These are phyloP conservation scores for Clivina fossor DNA, from an alignment of 2,888 invertebrate species.

Conservation along the genomic window DNA sequence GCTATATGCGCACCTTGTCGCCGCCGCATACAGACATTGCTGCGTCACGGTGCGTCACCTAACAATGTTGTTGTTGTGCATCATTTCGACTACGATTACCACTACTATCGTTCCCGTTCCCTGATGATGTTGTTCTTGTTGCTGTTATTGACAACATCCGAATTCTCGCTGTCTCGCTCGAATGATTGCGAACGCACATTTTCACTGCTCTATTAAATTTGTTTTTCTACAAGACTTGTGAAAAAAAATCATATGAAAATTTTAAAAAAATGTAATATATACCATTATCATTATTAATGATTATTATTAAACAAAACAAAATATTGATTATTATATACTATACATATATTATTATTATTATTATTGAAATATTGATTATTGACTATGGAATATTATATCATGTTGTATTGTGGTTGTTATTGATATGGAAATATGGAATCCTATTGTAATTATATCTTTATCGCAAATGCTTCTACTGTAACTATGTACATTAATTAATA, in stretches of 20 bases:
- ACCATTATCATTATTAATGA: conserved; percentile 17
- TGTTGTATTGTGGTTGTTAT: conserved; percentile 32
- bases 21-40: too few relatives aligned
- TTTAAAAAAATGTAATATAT: conserved; percentile 27
- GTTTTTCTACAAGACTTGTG: conserved; percentile 32
- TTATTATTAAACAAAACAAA: conserved; percentile 21
- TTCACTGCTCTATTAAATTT: conserved; percentile 27
- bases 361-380: conserved; percentile 23
- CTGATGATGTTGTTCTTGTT: too few relatives aligned
- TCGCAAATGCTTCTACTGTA: conserved; percentile 28
- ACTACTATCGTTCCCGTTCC: too few relatives aligned
- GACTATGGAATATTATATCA: conserved; percentile 29
- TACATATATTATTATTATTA: conserved; percentile 8
- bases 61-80: too few relatives aligned
- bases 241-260: conserved; percentile 27
- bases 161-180: too few relatives aligned
- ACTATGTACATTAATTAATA: conserved; percentile 28
- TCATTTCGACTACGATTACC: too few relatives aligned
- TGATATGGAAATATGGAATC: conserved; percentile 27
- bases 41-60: too few relatives aligned
- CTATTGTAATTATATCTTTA: conserved; percentile 29
- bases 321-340: conserved; percentile 25
- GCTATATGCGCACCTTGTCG: conserved; percentile 13
- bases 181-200: conserved; percentile 30
- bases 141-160: too few relatives aligned